Percentiles rank a stretch among this genome's conserved stretches.
These are phyloP conservation scores for Chunga burmeisteri DNA, from an alignment of 2,113 vertebrate species.

Conservation along the genomic window DNA sequence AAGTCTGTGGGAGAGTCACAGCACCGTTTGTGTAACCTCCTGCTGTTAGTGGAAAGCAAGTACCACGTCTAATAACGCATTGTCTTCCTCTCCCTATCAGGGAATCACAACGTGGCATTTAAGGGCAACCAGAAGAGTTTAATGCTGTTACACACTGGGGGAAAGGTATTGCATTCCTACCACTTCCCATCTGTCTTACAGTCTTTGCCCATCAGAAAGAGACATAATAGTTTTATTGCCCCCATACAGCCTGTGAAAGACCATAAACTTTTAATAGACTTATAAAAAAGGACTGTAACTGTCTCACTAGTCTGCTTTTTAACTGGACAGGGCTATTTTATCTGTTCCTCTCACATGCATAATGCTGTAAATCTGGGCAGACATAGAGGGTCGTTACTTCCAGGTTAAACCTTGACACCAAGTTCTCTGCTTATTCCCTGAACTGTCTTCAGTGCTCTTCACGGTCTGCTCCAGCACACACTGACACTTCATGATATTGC, in stretches of 20 bases:
- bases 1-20: not conserved
- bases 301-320: slow-evolving; percentile 41
- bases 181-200: not conserved
- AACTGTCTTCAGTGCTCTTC: not conserved
- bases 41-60: not conserved
- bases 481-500: not conserved
- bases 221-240: slow-evolving; percentile 52
- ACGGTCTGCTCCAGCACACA: not conserved
- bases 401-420: not conserved
- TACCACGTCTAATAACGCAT: not conserved
- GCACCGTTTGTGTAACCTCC: not conserved
- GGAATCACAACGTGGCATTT: not conserved
- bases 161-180: not conserved
- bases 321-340: not conserved
- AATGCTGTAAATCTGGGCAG: not conserved
- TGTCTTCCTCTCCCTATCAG: not conserved
- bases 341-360: not conserved
- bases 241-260: slow-evolving; percentile 28
- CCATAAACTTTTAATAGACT: slow-evolving; percentile 60
- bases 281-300: slow-evolving; percentile 50
- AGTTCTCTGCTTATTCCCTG: not conserved
- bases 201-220: slow-evolving; percentile 24
- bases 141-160: not conserved
- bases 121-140: not conserved
- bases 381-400: not conserved